Evolutionary conservation across 1,140 invertebrate genomes (phyloP).

Genomic region (Schlechtendalia chinensis): DNA sequence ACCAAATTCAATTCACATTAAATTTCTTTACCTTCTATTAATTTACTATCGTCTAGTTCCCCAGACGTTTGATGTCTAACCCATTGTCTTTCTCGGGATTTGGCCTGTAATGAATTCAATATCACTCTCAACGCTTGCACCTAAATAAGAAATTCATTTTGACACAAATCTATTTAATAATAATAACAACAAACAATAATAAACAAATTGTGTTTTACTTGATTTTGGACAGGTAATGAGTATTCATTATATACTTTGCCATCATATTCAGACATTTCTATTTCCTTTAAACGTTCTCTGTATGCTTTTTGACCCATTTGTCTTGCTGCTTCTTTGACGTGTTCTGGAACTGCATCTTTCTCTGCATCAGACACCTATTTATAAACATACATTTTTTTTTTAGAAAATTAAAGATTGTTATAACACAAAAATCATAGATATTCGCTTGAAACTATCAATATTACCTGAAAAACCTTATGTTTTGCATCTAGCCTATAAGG

Average conservation of each 20-base stretch:
- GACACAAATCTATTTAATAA: slow-evolving; percentile 57
- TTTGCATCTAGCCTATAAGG: slow-evolving; percentile 89
- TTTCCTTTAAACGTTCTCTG: slow-evolving; percentile 83
- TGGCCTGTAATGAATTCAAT: slow-evolving; percentile 75
- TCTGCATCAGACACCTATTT: slow-evolving; percentile 77
- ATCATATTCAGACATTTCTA: slow-evolving; percentile 93
- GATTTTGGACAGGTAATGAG: slow-evolving; percentile 71
- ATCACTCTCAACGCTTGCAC: slow-evolving; percentile 63
- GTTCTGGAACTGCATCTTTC: slow-evolving; percentile 86
- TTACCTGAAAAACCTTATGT: slow-evolving; percentile 84
- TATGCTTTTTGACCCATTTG: slow-evolving; percentile 92
- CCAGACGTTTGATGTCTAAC: slow-evolving; percentile 86
- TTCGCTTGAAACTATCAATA: neutral
- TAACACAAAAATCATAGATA: neutral
- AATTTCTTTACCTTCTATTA: slow-evolving; percentile 76
- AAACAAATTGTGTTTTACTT: slow-evolving; percentile 60
- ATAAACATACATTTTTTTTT: slow-evolving; percentile 23
- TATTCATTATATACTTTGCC: slow-evolving; percentile 83
- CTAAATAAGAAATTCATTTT: slow-evolving; percentile 54
- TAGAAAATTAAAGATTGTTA: slow-evolving; percentile 9
- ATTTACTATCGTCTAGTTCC: slow-evolving; percentile 91
- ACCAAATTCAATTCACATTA: neutral
- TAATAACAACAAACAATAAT: neutral
- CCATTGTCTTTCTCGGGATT: slow-evolving; percentile 93
- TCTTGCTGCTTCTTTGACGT: slow-evolving; percentile 81